Percentiles rank a stretch among this genome's conserved stretches.
Conservation (phyloP, 2,888 invertebrate genomes). For the Volucella inanis region DNA sequence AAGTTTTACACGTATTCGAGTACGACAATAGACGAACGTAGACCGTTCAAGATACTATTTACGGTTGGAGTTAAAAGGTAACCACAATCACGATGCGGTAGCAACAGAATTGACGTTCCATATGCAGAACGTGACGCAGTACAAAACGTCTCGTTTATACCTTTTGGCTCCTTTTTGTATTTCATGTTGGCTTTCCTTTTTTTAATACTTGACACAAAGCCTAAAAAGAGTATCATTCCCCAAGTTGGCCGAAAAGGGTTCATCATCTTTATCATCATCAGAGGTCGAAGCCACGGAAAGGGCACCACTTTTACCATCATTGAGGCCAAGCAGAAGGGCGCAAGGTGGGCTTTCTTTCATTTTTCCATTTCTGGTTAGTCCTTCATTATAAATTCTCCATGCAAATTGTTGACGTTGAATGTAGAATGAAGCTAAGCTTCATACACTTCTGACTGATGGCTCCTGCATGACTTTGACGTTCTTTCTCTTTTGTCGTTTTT, state of each 20-base stretch:
- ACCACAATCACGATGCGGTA: conserved; percentile 63
- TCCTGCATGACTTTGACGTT: conserved; percentile 49
- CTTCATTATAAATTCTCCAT: conserved; percentile 73
- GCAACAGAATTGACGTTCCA: conserved; percentile 68
- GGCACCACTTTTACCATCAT: conserved; percentile 11
- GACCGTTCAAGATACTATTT: not conserved
- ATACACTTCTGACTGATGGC: conserved; percentile 60
- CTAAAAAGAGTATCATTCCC: conserved; percentile 52
- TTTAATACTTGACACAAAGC: conserved; percentile 46
- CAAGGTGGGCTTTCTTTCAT: conserved; percentile 32
- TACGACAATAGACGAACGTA: not conserved
- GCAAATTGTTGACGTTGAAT: conserved; percentile 74
- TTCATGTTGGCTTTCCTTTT: conserved; percentile 14
- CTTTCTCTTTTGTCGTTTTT: not conserved
- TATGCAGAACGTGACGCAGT: conserved; percentile 67
- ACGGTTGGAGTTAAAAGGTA: conserved; percentile 7
- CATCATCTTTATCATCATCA: conserved; percentile 72
- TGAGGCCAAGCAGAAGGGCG: conserved; percentile 58
- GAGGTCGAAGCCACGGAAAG: conserved; percentile 19
- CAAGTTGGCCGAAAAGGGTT: conserved; percentile 63
- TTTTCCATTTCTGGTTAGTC: conserved; percentile 58
- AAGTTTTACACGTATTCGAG: too few relatives aligned
- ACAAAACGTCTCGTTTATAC: conserved; percentile 59
- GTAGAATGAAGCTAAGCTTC: conserved; percentile 58
- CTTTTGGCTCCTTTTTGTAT: conserved; percentile 10